A percentile compares a stretch with the other conserved stretches of the same genome.
Conservation (phyloP, 2,797 vertebrate species). For the Chelon labrosus region DNA sequence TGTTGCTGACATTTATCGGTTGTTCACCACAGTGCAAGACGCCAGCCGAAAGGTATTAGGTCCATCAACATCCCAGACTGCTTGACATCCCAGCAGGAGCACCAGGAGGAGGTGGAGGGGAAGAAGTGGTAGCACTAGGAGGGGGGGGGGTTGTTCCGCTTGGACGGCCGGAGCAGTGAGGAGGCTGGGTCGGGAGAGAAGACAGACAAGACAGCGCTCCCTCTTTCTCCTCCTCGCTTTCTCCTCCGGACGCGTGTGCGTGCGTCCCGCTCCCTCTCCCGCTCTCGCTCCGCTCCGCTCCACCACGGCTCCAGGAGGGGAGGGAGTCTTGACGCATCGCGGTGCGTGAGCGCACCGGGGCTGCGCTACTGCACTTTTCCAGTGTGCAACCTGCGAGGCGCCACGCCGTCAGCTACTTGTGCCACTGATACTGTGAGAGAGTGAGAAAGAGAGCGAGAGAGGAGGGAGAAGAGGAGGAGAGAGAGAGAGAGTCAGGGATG, state of each 20-base stretch:
- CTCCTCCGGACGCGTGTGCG: constrained; percentile 2
- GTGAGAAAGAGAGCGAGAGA: background rate
- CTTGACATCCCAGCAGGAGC: constrained; percentile 54
- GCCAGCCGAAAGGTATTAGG: background rate
- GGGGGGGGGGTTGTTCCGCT: constrained; percentile 83
- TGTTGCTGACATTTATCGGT: background rate
- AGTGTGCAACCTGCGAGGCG: constrained; percentile 75
- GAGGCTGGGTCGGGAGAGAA: constrained; percentile 53
- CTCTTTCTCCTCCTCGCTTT: constrained; percentile 9
- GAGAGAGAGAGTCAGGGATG: constrained; percentile 40
- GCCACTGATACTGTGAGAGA: constrained; percentile 42
- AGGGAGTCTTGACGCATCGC: constrained; percentile 74
- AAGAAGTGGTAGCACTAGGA: constrained; percentile 3
- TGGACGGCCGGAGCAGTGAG: constrained; percentile 80
- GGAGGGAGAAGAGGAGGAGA: background rate
- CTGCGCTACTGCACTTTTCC: constrained; percentile 65
- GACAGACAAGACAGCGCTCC: constrained; percentile 60
- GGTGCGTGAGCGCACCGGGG: constrained; percentile 70
- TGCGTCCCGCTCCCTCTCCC: constrained; percentile 45
- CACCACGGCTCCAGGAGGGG: constrained; percentile 20
- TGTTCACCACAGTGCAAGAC: constrained; percentile 8
- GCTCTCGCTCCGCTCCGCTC: constrained; percentile 37
- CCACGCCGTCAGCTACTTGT: constrained; percentile 56
- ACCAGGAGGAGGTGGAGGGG: constrained; percentile 18
- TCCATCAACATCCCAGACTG: constrained; percentile 26